Evolutionary conservation across 2,113 vertebrate species (phyloP), one percentile per base, ranked within the genome.

Genomic region (Oncorhynchus nerka): DNA sequence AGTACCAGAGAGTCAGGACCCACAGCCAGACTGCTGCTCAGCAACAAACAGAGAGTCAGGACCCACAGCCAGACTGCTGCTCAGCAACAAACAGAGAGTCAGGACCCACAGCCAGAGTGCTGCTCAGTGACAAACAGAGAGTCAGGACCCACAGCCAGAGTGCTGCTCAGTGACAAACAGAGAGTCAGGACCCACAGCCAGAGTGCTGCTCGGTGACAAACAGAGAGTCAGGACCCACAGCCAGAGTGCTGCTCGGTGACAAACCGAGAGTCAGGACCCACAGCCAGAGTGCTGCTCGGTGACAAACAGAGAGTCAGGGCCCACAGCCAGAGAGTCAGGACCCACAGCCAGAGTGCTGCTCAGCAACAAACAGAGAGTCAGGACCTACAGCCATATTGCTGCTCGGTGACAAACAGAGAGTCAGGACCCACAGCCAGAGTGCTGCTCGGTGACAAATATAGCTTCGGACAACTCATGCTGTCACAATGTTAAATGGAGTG

Each of bases 11-110:
- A 16, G 72, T 61, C 24, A 70, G 32, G 32, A 34, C 32, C 32
- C 32, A 34, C 39, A 73, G 79, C 15, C 76, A 81, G 75, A 81
- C 75, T 79, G 6, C 5, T 34, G 49, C 73, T 77, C 75, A 55
- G 75, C 26, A 66, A 28, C 59, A 39, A 71, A 61, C 24, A 70
- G 76, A 74, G 48, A 19, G 72, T 61, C 24, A 70, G 34, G 34
- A 34, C 26, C 26, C 26, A 28, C 26, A 28, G 26, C 26, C 26
- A 34, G 75, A 81, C 75, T 79, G 6, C 5, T 34, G 49, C 73
- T 77, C 75, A 55, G 75, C 26, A 66, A 28, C 59, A 39, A 69
- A 55, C 24, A 34, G 30, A 32, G 30, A 32, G 30, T 32, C 30
- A 32, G 30, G 30, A 32, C 26, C 26, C 26, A 28, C 26, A 28